Evolutionary conservation across 2,113 vertebrate species (phyloP), one percentile per base, ranked within the genome.

Genomic region (Prunella fulvescens): DNA sequence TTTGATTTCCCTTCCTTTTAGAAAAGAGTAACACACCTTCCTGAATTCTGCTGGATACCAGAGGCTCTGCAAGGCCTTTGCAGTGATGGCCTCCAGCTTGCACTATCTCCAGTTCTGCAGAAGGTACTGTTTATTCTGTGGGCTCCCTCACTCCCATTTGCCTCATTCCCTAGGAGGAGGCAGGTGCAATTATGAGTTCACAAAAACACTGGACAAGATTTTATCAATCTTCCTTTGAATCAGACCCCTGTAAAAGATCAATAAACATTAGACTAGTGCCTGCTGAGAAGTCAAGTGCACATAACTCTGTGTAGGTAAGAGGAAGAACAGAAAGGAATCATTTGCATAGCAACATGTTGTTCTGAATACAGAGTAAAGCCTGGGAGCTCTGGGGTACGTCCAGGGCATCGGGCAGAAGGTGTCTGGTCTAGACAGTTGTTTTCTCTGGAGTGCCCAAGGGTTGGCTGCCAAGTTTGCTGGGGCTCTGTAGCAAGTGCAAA

Each of bases 391-490:
- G 76, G 90, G 93, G 64, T 64, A 51, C 2, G 2, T 77, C 84
- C 94, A 92, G 94, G 50, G 76, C 87, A 81, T 28, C 0, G 0
- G 78, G 84, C 95, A 95, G 93, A 82, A 95, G 92, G 48, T 79
- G 78, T 73, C 86, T 73, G 81, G 86, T 76, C 93, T 82, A 87
- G 91, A 92, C 91, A 92, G 48, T 74, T 91, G 84, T 92, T 93
- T 94, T 96, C 81, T 88, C 92, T 92, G 12, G 77, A 86, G 56
- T 56, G 64, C 47, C 86, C 70, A 56, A 60, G 56, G 37, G 56
- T 81, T 84, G 77, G 50, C 64, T 94, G 92, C 91, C 95, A 96
- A 80, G 19, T 88, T 90, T 88, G 70, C 78, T 87, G 70, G 78
- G 78, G 39, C 54, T 65, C 9, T 12, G 56, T 9, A 83, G 81